Evolutionary conservation across 2,888 invertebrate species (phyloP).

Genomic region (Cylloceria caligata): DNA sequence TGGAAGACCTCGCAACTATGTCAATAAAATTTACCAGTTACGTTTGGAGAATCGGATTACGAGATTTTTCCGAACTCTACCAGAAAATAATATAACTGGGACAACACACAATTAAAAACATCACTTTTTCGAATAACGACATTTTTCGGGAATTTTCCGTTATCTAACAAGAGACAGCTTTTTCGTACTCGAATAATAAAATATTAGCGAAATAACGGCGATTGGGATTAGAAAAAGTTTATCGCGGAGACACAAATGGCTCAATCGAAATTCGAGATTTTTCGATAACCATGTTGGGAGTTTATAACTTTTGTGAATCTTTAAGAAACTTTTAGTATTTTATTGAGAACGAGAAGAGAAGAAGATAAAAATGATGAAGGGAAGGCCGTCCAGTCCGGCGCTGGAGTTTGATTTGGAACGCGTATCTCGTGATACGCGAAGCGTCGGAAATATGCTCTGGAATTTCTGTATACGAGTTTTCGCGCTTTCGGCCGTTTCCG

Average conservation of each 20-base stretch:
- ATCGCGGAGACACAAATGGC: background rate
- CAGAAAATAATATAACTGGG: no score
- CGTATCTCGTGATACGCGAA: slow-evolving; percentile 26
- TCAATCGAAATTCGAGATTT: slow-evolving; percentile 41
- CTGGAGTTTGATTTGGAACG: slow-evolving; percentile 10
- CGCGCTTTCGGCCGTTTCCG: slow-evolving; percentile 40
- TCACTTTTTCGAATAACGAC: no score
- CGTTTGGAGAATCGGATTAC: no score
- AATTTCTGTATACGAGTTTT: slow-evolving; percentile 49
- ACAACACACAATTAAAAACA: no score
- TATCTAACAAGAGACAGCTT: background rate
- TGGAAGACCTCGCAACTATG: no score
- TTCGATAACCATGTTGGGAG: slow-evolving; percentile 27
- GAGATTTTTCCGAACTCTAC: no score
- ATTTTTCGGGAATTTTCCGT: no score
- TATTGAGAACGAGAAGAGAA: background rate
- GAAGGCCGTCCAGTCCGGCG: no score
- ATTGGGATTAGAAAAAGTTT: background rate
- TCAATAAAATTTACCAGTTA: no score
- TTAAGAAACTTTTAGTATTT: slow-evolving; percentile 25
- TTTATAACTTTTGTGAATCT: slow-evolving; percentile 7
- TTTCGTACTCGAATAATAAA: slow-evolving; percentile 4
- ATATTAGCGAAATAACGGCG: background rate
- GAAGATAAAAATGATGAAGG: slow-evolving; percentile 2
- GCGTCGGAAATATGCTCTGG: slow-evolving; percentile 31